A percentile compares a stretch with the other conserved stretches of the same genome.
Conservation (phyloP, 2,797 vertebrate species). For the Champsocephalus esox region DNA sequence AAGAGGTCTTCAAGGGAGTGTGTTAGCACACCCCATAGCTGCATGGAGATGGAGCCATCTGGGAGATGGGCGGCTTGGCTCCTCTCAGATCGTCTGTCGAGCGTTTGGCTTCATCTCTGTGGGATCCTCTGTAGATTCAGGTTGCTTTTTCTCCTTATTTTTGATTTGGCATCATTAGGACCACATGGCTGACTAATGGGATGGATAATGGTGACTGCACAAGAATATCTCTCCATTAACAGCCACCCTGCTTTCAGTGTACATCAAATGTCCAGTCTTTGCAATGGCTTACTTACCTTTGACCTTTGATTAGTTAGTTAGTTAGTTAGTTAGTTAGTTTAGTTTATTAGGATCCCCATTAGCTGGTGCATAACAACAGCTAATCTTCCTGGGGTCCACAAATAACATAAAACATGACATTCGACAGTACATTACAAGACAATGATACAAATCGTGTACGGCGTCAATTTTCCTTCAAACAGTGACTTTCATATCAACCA, state of each 20-base stretch:
- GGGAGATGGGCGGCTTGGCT: conserved; percentile 74
- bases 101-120: conserved; percentile 55
- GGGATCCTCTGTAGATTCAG: conserved; percentile 61
- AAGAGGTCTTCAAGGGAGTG: conserved; percentile 39
- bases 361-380: too few relatives aligned
- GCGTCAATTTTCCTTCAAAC: too few relatives aligned
- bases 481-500: too few relatives aligned
- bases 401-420: too few relatives aligned
- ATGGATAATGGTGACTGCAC: conserved; percentile 50
- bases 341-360: too few relatives aligned
- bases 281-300: background rate
- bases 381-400: too few relatives aligned
- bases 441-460: too few relatives aligned
- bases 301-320: background rate
- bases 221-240: conserved; percentile 30
- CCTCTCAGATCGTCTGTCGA: conserved; percentile 62
- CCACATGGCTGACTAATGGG: conserved; percentile 54
- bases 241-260: background rate
- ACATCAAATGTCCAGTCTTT: conserved; percentile 4
- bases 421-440: too few relatives aligned
- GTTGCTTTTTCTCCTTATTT: conserved; percentile 36
- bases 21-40: conserved; percentile 42
- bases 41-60: conserved; percentile 72
- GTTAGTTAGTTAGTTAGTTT: too few relatives aligned
- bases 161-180: conserved; percentile 34